Base-by-base conservation (phyloP, 2,888 invertebrate genomes). In the Herminia tarsipennalis region DNA sequence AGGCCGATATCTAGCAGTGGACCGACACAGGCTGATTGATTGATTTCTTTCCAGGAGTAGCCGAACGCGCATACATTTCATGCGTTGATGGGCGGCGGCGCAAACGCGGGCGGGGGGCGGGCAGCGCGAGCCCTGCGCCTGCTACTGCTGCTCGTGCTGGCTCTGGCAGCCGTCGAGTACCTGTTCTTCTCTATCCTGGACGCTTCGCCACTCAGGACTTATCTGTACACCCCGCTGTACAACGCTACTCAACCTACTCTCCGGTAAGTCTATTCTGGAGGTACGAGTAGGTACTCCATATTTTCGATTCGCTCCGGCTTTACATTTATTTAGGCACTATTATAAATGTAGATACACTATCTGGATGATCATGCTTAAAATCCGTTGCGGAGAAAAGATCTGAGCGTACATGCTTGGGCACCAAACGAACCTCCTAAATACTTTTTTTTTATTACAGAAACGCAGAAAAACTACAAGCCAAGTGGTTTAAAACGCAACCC, bases 81-180 rank as follows among this genome's bases (percentile, higher is more conserved):
- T 88, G 88, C 82, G 87, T 88, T 87, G 86, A 88, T 88, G 88
- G 86, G 85, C 80, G 79, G 70, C 61, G 58, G 73, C 68, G 73
- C 73, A 70, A 76, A 69, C 72, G 77, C 76, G 57, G 83, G 88
- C 81, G 88, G 88, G 73, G 88, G 88, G 83, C 88, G 91, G 78
- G 88, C 83, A 73, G 79, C 86, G 80, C 89, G 90, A 70, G 87
- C 86, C 78, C 84, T 91, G 54, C 89, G 92, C 76, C 83, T 89
- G 70, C 82, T 91, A 57, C 69, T 90, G 47, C 78, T 91, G 62
- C 83, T 94, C 66, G 93, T 95, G 73, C 81, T 95, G 56, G 92
- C 93, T 50, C 92, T 95, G 39, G 93, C 94, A 40, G 93, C 93
- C n/a, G 89, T 95, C 36, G 94, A 95, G 83, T 95, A 94, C 86